Conservation (phyloP, 2,888 invertebrate genomes). For the Diplolepis rosae region DNA sequence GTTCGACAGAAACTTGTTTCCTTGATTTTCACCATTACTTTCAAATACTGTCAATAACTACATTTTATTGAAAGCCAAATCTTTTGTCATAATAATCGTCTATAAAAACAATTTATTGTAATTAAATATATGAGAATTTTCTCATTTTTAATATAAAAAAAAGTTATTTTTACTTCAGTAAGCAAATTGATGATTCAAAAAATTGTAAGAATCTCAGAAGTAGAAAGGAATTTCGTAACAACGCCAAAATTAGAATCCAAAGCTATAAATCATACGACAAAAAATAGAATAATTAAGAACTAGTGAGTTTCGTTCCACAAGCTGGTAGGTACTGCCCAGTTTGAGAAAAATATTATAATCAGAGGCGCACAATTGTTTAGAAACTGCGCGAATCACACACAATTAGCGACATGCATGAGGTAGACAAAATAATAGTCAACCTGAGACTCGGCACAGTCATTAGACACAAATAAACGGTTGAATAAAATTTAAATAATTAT, state of each 20-base stretch:
- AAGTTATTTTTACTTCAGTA: too few species aligned
- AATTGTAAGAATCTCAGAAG: too few species aligned
- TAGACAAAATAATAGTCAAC: constrained; percentile 46
- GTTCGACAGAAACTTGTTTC: constrained; percentile 15
- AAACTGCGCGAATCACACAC: constrained; percentile 60
- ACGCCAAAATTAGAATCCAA: not conserved
- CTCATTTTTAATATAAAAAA: too few species aligned
- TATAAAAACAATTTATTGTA: not conserved
- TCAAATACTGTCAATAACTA: not conserved
- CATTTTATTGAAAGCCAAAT: not conserved
- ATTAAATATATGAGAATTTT: not conserved
- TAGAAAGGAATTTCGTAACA: not conserved
- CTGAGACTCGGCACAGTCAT: constrained; percentile 46
- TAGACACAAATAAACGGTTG: constrained; percentile 55
- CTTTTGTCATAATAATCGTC: not conserved
- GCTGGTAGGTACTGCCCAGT: constrained; percentile 54
- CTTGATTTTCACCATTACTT: constrained; percentile 18
- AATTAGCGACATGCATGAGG: constrained; percentile 61
- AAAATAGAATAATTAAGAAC: not conserved
- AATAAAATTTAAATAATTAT: constrained; percentile 68
- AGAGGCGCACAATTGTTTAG: constrained; percentile 59
- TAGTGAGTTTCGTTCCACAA: constrained; percentile 36
- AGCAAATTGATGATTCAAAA: too few species aligned
- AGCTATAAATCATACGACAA: not conserved
- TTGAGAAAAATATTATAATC: constrained; percentile 41